These are phyloP conservation scores for Gorsachius magnificus DNA, from an alignment of 2,797 vertebrate species.

Conservation along the genomic window DNA sequence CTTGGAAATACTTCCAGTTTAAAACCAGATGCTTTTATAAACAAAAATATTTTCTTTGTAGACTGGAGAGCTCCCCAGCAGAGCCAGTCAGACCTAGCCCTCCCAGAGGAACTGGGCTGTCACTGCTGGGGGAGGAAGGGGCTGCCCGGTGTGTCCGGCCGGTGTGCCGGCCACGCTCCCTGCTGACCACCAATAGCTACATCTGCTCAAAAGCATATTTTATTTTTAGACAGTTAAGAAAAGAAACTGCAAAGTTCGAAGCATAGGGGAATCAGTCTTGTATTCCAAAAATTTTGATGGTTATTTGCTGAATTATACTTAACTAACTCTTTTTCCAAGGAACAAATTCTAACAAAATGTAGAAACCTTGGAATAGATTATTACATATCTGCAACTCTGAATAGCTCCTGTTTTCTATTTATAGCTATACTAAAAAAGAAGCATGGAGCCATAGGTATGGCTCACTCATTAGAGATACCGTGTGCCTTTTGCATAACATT, in stretches of 20 bases:
- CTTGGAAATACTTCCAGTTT: not conserved
- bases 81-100: not conserved
- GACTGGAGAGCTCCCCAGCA: not conserved
- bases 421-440: conserved; percentile 21
- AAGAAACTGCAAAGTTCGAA: not conserved
- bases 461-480: conserved; percentile 18
- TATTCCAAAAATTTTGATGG: not conserved
- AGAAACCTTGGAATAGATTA: not conserved
- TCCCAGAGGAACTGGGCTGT: too few species aligned
- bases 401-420: conserved; percentile 40
- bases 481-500: conserved; percentile 48
- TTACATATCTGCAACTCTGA: not conserved
- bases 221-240: not conserved
- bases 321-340: not conserved
- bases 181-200: not conserved
- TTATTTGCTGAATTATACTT: not conserved
- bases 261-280: not conserved
- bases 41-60: not conserved
- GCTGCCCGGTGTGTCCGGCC: accelerated
- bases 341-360: not conserved
- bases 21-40: not conserved
- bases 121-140: not conserved
- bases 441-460: conserved; percentile 45
- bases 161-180: not conserved
- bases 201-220: not conserved